Percentiles rank a stretch among this genome's conserved stretches.
phyloP scores from a whole-genome alignment of 2,888 invertebrate species.

The Arge pagana region DNA sequence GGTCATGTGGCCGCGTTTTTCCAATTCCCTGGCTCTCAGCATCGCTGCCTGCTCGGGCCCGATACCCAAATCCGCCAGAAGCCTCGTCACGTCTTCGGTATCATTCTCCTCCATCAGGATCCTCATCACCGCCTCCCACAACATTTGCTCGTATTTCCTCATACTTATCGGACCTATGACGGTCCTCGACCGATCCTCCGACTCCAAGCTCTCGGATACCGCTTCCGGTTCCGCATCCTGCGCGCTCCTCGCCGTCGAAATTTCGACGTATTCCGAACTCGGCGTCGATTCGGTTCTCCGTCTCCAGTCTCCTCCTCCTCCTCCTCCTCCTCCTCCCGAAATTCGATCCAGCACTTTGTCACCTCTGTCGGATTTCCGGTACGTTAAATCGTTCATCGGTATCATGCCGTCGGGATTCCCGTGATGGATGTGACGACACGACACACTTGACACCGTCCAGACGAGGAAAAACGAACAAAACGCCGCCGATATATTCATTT shows the following conservation, averaged over 20 bases:
- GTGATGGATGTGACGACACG: constrained; percentile 6
- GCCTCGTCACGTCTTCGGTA: constrained; percentile 43
- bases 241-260: constrained; percentile 10
- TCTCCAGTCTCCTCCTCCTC: background rate
- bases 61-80: constrained; percentile 51
- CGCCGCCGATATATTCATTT: constrained; percentile 10
- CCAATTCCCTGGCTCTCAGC: constrained; percentile 47
- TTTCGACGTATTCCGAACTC: constrained; percentile 6
- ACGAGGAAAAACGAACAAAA: constrained; percentile 1
- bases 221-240: background rate
- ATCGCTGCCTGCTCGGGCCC: constrained; percentile 47
- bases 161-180: constrained; percentile 37
- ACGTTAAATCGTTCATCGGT: background rate
- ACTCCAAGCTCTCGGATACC: constrained; percentile 23
- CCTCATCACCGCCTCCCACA: constrained; percentile 51
- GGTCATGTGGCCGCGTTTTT: background rate
- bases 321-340: background rate
- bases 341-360: too few relatives aligned
- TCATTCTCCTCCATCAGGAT: constrained; percentile 52
- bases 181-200: constrained; percentile 18
- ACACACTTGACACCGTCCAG: constrained; percentile 15
- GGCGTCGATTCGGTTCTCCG: constrained; percentile 15
- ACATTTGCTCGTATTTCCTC: constrained; percentile 48
- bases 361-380: too few relatives aligned
- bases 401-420: background rate